A percentile compares a stretch with the other conserved stretches of the same genome.
These are phyloP conservation scores for Bimastos eiseni DNA, from an alignment of 2,888 invertebrate genomes.

Conservation along the genomic window DNA sequence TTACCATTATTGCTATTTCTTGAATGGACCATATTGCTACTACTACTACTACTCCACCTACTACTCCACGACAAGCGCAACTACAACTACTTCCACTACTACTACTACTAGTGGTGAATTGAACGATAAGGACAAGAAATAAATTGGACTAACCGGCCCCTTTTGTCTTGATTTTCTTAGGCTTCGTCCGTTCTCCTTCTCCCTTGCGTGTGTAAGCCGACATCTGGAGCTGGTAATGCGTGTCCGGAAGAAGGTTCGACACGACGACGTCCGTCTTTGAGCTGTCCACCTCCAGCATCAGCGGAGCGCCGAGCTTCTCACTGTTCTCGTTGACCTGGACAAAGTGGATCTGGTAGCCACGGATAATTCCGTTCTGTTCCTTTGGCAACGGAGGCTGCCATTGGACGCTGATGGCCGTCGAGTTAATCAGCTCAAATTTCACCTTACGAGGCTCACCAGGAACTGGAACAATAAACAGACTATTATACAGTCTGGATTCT, in stretches of 20 bases:
- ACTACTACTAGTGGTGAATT: no score
- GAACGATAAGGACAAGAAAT: not conserved
- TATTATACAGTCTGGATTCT: no score
- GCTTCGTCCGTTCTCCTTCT: slow-evolving; percentile 86
- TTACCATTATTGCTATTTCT: no score
- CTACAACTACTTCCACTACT: no score
- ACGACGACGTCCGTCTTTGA: slow-evolving; percentile 70
- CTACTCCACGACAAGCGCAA: no score
- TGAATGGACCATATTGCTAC: no score
- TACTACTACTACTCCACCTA: no score
- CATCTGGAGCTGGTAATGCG: slow-evolving; percentile 83
- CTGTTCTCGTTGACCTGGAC: slow-evolving; percentile 39
- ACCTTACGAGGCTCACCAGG: slow-evolving; percentile 95
- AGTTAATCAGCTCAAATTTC: slow-evolving; percentile 84
- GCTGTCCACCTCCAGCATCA: slow-evolving; percentile 27
- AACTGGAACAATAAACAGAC: slow-evolving; percentile 68
- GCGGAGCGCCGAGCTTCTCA: slow-evolving; percentile 44
- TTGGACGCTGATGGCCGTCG: slow-evolving; percentile 88
- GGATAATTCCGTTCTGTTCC: slow-evolving; percentile 90
- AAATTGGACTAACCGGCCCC: slow-evolving; percentile 45
- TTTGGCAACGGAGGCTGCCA: slow-evolving; percentile 92
- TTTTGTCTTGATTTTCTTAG: slow-evolving; percentile 77
- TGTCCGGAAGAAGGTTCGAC: slow-evolving; percentile 91
- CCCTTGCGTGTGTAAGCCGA: slow-evolving; percentile 94
- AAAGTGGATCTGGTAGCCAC: slow-evolving; percentile 89